These are phyloP conservation scores for Conopomorpha cramerella DNA, from an alignment of 1,140 invertebrate species.

Conservation along the genomic window DNA sequence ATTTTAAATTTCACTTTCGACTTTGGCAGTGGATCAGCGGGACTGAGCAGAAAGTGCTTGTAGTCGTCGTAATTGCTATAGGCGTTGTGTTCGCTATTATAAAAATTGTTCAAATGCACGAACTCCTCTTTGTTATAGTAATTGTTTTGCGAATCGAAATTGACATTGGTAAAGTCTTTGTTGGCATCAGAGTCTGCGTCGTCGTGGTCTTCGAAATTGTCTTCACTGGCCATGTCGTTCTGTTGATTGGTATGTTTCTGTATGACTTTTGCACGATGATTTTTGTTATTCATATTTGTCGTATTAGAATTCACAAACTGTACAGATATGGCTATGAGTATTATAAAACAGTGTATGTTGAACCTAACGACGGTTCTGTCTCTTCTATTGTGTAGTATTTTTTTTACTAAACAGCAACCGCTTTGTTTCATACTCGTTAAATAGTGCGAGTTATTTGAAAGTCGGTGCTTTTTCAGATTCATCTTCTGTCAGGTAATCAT, in stretches of 20 bases:
- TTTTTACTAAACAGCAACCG: constrained; percentile 2
- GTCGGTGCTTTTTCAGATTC: constrained; percentile 24
- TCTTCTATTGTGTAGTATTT: constrained; percentile 7
- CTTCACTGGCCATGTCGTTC: constrained; percentile 21
- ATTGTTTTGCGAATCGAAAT: constrained; percentile 42
- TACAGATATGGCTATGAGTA: constrained; percentile 27
- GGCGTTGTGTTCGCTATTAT: constrained; percentile 28
- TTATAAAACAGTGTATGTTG: constrained; percentile 27
- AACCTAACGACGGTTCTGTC: constrained; percentile 17
- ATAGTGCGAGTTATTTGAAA: constrained; percentile 21
- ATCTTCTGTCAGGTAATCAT: constrained; percentile 52
- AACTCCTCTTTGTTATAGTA: constrained; percentile 39
- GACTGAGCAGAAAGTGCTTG: constrained; percentile 44
- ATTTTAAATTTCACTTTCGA: constrained; percentile 58
- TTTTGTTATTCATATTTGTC: constrained; percentile 32
- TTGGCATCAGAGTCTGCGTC: constrained; percentile 9
- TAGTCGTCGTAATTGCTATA: constrained; percentile 51
- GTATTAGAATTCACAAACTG: constrained; percentile 43
- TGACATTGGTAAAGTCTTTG: constrained; percentile 31
- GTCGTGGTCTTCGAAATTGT: constrained; percentile 29
- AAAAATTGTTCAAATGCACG: constrained; percentile 28
- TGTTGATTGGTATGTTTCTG: constrained; percentile 12
- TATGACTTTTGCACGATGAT: too few relatives aligned
- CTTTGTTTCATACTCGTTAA: constrained; percentile 18
- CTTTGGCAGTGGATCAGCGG: constrained; percentile 34